Base-by-base conservation (phyloP, 2,888 invertebrate species). In the Coleophora flavipennella region DNA sequence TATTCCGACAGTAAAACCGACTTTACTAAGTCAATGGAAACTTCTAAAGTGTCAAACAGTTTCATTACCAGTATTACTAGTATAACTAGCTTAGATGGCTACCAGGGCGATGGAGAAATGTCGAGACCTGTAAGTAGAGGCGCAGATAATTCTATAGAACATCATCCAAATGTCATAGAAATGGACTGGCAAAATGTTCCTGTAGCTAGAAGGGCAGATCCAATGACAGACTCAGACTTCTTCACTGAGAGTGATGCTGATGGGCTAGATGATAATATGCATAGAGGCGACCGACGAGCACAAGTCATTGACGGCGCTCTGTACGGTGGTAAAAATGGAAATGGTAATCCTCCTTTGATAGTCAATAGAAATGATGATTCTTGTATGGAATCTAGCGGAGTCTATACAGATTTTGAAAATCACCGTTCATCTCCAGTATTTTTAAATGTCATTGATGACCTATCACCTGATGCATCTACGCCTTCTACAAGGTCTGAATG, bases 101-200 rank as follows among this genome's bases (percentile, higher is more conserved):
- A 96, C 76, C 96, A 95, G 77, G 96, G 96, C 8, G 94, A 94
- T 73, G 94, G 94, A 4, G 94, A 94, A 79, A 93, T 93, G 89
- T 94, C 94, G 14, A 86, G 94, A 44, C 94, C 94, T 0, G 94
- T 92, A 0, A 94, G 94, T 55, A 88, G 94, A 47, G 91, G 91
- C 35, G 91, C 92, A 28, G 93, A 93, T 64, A 91, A 91, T 62
- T 91, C 92, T 3, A 87, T 87, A 52, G 87, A 80, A 10, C 77
- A 87, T 39, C 65, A 85, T 48, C 84, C 80, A 51, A 84, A 87
- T 53, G 83, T 72, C 13, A 72, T 85, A 43, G 85, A 85, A 64
- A 84, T 85, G 80, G 85, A 86, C 44, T 86, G 86, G 80, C 85
- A 86, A 53, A 86, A 87, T 64, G 87, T 88, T 29, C 90, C 90